phyloP scores from a whole-genome alignment of 2,797 vertebrate genomes.

The Sebastes hubbsi region DNA sequence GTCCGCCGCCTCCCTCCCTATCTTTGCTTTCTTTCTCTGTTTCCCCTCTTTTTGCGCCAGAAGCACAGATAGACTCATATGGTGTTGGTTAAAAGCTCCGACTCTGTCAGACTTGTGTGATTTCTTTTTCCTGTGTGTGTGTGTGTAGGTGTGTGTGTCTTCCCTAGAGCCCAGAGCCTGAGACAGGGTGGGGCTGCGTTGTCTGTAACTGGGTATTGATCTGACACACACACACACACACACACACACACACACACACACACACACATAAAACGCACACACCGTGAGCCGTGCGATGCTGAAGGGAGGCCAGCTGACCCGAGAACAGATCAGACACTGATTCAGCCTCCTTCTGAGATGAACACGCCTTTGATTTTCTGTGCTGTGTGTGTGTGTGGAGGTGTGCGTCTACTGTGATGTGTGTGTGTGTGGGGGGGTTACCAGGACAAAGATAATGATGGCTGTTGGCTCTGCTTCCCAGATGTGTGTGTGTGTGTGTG shows the following conservation, averaged over 20 bases:
- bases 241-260: constrained; percentile 29
- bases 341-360: constrained; percentile 45
- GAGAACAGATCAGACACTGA: constrained; percentile 56
- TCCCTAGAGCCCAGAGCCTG: constrained; percentile 10
- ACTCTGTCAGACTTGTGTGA: constrained; percentile 6
- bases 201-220: constrained; percentile 72
- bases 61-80: constrained; percentile 14
- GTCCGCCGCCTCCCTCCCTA: constrained; percentile 2
- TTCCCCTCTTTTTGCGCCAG: constrained; percentile 4
- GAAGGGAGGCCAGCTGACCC: constrained; percentile 39
- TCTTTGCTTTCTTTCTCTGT: neutral
- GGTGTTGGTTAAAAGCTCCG: constrained; percentile 17
- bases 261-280: constrained; percentile 17
- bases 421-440: neutral
- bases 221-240: constrained; percentile 32
- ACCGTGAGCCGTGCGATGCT: constrained; percentile 17
- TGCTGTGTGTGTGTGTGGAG: neutral
- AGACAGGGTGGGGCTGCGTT: constrained; percentile 43
- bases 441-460: constrained; percentile 33
- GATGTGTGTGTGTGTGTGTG: neutral
- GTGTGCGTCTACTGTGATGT: neutral
- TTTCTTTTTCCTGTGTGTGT: neutral
- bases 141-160: constrained; percentile 3
- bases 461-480: constrained; percentile 2
- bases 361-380: constrained; percentile 59